Evolutionary conservation across 2,888 invertebrate genomes (phyloP).

Genomic region (Pediacus dermestoides): DNA sequence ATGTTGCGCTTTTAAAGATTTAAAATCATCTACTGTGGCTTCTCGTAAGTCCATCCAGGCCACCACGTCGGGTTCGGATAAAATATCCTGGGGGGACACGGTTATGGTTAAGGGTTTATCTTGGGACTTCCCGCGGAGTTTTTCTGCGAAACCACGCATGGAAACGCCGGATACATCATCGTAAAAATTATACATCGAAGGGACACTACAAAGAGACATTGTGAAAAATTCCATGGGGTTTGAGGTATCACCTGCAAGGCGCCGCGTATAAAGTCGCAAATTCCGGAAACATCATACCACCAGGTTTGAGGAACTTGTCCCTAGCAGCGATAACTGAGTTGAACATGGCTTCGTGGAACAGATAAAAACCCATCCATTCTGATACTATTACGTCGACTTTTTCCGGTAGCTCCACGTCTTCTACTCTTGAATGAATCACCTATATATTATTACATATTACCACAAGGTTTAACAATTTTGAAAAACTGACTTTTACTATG

Average conservation of each 20-base stretch:
- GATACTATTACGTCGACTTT: conserved; percentile 88
- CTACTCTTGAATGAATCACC: conserved; percentile 73
- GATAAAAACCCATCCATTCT: conserved; percentile 98
- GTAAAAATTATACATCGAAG: conserved; percentile 72
- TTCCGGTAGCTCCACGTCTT: conserved; percentile 67
- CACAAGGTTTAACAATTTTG: not conserved
- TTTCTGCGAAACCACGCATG: conserved; percentile 64
- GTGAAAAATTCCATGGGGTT: not conserved
- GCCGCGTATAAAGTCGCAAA: conserved; percentile 64
- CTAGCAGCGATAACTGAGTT: conserved; percentile 82
- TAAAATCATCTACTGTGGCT: conserved; percentile 58
- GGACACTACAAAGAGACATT: conserved; percentile 52
- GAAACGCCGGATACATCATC: conserved; percentile 73
- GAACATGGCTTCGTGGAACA: conserved; percentile 93
- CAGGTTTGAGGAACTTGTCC: conserved; percentile 72
- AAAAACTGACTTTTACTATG: conserved; percentile 58
- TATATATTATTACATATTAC: conserved; percentile 31
- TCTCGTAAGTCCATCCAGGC: conserved; percentile 67
- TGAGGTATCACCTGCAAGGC: conserved; percentile 53
- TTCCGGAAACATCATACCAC: conserved; percentile 74
- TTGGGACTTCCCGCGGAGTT: conserved; percentile 60
- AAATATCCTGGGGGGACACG: conserved; percentile 53
- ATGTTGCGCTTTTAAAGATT: conserved; percentile 58
- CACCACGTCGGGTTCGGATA: conserved; percentile 63
- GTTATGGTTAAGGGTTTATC: conserved; percentile 64